phyloP scores from a whole-genome alignment of 2,888 invertebrate genomes.

The Cartodere bifasciata region DNA sequence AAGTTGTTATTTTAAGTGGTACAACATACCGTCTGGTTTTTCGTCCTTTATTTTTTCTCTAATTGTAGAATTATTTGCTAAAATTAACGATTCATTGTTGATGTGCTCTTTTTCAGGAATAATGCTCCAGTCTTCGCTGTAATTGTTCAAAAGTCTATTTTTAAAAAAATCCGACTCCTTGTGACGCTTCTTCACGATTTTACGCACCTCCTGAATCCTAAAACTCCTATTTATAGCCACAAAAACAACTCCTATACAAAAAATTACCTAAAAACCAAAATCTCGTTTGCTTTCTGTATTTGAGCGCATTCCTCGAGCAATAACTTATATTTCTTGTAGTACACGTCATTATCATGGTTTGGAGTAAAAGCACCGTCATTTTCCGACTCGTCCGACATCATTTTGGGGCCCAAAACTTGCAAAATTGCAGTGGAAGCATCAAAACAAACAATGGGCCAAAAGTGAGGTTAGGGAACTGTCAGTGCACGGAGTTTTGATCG shows the following conservation, averaged over 20 bases:
- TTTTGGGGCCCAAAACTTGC: too few species aligned
- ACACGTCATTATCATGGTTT: slow-evolving; percentile 49
- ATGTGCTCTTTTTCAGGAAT: slow-evolving; percentile 26
- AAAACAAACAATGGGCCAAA: too few species aligned
- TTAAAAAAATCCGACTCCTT: slow-evolving; percentile 58
- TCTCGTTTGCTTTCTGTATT: slow-evolving; percentile 65
- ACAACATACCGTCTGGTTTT: slow-evolving; percentile 19
- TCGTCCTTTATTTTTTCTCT: slow-evolving; percentile 29
- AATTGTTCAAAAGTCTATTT: slow-evolving; percentile 51
- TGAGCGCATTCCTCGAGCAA: slow-evolving; percentile 61
- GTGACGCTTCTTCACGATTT: slow-evolving; percentile 50
- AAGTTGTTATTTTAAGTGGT: background rate
- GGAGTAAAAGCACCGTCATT: slow-evolving; percentile 39
- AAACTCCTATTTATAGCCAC: slow-evolving; percentile 3
- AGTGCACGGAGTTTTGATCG: too few species aligned
- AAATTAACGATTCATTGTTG: slow-evolving; percentile 30
- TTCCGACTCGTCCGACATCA: slow-evolving; percentile 49
- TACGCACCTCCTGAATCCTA: slow-evolving; percentile 57
- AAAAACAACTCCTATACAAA: slow-evolving; percentile 3
- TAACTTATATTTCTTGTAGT: slow-evolving; percentile 61
- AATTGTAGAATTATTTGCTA: slow-evolving; percentile 12
- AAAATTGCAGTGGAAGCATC: too few species aligned
- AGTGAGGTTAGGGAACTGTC: too few species aligned
- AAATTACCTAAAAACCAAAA: slow-evolving; percentile 51
- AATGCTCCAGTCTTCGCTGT: slow-evolving; percentile 53